Base-by-base conservation (phyloP, 2,113 vertebrate genomes). In the Caranx melampygus region DNA sequence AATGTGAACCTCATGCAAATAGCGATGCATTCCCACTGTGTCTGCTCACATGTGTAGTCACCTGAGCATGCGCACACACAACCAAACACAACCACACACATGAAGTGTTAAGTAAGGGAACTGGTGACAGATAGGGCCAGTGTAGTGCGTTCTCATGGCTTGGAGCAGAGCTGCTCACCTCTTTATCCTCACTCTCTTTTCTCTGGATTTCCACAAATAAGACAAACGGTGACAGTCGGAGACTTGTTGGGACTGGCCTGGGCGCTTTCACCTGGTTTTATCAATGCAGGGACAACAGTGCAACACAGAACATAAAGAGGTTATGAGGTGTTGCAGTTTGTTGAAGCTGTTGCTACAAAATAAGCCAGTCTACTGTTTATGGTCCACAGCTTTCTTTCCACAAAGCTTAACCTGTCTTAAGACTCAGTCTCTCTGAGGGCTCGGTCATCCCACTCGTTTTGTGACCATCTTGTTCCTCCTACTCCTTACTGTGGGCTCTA, bases 1-100 rank as follows among this genome's bases (percentile, higher is more conserved):
- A 93, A 93, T 93, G 86, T 86, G 86, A 89, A 91, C 72, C 80
- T 84, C 80, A 59, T 84, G 85, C 81, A 92, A 91, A 91, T 58
- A 81, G 72, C 54, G 44, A 37, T 63, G 83, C 58, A 66, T 73
- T 81, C 66, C 88, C 59, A 79, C 81, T 77, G 74, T 78, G 88
- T 85, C 72, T 59, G 49, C 76, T 69, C 70, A 64, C 81, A 62
- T 54, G 54, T 55, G 69, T 81, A 72, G 26, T 72, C 64, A 70
- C 26, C 14, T 52, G 1, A 33, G 16, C 6, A 15, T 35, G 20
- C 47, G 44, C 76, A 69, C 20, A 16, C 21, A 20, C 67, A 44
- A 58, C 72, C 35, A 59, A 47, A 33, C 31, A 42, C 26, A 40
- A 40, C 34, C 52, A 33, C 33, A 68, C 54, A 52, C 44, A 78